Conservation (phyloP, 2,888 invertebrate genomes). For the Megalurothrips usitatus region DNA sequence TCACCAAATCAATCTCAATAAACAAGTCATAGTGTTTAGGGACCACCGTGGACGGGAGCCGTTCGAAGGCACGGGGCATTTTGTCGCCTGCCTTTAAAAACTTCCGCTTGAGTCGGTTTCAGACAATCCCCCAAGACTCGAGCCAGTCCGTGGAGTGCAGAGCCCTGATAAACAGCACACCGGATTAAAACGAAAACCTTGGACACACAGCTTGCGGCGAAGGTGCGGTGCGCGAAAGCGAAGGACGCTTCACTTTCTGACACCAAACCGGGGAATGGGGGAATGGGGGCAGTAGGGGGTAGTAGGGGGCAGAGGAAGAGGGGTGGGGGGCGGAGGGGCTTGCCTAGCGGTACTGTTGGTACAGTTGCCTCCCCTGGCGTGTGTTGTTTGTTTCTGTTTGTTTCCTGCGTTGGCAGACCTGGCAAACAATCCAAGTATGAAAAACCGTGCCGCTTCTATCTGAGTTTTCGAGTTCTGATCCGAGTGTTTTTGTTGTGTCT, state of each 20-base stretch:
- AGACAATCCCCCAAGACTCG: not conserved
- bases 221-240: not conserved
- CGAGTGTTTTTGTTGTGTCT: too few species aligned
- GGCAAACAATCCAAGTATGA: too few species aligned
- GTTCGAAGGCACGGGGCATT: constrained; percentile 13
- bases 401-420: too few species aligned
- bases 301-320: not conserved
- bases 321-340: not conserved
- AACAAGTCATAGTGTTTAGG: constrained; percentile 3
- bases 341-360: too few species aligned
- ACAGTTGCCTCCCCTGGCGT: too few species aligned
- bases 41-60: not conserved
- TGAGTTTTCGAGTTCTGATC: too few species aligned
- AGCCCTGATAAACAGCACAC: not conserved
- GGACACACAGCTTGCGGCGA: not conserved
- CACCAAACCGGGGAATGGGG: not conserved
- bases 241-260: not conserved
- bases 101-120: not conserved
- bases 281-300: not conserved
- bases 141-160: not conserved
- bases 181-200: not conserved
- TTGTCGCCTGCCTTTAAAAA: not conserved
- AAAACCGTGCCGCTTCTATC: too few species aligned
- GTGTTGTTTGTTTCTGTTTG: too few species aligned
- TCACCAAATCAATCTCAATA: not conserved